phyloP scores from a whole-genome alignment of 2,888 invertebrate species.

The Anagyrus pseudococci region DNA sequence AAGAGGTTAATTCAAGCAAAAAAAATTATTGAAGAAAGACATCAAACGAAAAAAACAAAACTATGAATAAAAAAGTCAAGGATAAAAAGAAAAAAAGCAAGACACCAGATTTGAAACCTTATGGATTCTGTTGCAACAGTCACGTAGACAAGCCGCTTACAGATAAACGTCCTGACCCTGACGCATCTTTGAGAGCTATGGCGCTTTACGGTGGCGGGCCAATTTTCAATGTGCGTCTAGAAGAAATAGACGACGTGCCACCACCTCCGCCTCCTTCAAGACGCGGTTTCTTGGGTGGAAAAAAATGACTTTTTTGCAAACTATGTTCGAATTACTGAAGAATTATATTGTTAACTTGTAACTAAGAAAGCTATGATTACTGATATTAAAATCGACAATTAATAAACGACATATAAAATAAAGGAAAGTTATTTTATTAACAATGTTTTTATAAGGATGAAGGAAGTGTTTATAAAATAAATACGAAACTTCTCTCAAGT shows the following conservation, averaged over 20 bases:
- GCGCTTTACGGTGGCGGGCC: slow-evolving; percentile 45
- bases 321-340: no score
- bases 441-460: background rate
- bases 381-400: no score
- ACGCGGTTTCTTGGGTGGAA: no score
- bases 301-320: no score
- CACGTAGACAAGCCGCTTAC: slow-evolving; percentile 44
- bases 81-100: no score
- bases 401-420: background rate
- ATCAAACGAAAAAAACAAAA: no score
- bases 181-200: slow-evolving; percentile 40
- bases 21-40: no score
- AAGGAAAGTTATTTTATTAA: background rate
- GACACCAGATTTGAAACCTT: slow-evolving; percentile 51
- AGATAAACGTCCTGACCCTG: slow-evolving; percentile 40
- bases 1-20: no score
- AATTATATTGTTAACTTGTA: no score
- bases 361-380: no score
- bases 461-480: slow-evolving; percentile 1
- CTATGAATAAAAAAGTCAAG: no score
- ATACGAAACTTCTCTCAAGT: background rate
- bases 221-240: slow-evolving; percentile 47
- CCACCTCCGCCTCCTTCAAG: background rate
- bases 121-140: slow-evolving; percentile 50
- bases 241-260: slow-evolving; percentile 40